phyloP scores from a whole-genome alignment of 2,113 vertebrate species.

The Macrotus californicus region DNA sequence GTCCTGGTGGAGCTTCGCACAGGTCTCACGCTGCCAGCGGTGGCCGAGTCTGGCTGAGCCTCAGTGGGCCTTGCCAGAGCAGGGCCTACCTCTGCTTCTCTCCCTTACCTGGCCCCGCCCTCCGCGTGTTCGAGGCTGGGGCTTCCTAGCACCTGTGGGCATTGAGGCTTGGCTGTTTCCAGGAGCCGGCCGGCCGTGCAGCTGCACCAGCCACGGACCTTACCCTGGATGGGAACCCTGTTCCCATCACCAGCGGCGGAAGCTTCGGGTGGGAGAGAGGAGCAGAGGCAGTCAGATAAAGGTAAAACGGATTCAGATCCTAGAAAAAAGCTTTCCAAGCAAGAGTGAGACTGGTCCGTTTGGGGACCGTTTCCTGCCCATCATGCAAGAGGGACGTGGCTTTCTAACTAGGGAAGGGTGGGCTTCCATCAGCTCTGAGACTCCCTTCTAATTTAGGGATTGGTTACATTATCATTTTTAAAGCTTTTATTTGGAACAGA shows the following conservation, averaged over 20 bases:
- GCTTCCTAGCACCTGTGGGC: constrained; percentile 5
- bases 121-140: background rate
- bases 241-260: background rate
- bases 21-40: background rate
- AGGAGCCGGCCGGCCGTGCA: constrained; percentile 15
- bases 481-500: background rate
- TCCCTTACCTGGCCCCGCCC: background rate
- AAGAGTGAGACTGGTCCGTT: background rate
- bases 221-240: background rate
- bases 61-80: background rate
- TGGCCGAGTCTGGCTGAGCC: background rate
- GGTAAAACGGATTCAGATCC: background rate
- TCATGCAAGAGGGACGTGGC: background rate
- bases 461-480: background rate
- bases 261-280: constrained; percentile 30
- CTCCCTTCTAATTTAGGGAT: background rate
- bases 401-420: background rate
- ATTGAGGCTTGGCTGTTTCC: background rate
- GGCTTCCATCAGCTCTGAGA: background rate
- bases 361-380: background rate
- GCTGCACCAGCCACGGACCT: constrained; percentile 12
- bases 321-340: background rate
- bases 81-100: background rate
- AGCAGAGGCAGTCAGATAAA: background rate
- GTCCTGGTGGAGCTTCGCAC: background rate